phyloP scores from a whole-genome alignment of 2,888 invertebrate genomes.

The Scaptomyza cyrtandrae region DNA sequence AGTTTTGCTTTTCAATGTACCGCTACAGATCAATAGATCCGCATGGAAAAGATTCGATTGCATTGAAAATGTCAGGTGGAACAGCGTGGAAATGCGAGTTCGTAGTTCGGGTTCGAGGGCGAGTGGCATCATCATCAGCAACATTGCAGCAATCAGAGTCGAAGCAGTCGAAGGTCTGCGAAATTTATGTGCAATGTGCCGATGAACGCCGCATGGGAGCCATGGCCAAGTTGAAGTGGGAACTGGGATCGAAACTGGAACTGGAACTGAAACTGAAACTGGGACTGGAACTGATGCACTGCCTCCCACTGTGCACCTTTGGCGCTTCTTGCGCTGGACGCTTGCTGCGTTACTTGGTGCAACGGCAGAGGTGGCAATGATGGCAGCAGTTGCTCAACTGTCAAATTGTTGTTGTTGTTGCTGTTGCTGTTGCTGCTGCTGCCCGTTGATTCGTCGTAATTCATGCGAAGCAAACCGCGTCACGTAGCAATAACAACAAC shows the following conservation, averaged over 20 bases:
- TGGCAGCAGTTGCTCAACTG: conserved; percentile 83
- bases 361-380: conserved; percentile 66
- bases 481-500: conserved; percentile 35
- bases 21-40: conserved; percentile 8
- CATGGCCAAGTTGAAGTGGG: conserved; percentile 18
- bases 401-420: conserved; percentile 57
- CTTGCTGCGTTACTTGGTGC: conserved; percentile 30
- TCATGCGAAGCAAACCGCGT: conserved; percentile 58
- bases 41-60: conserved; percentile 35
- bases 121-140: conserved; percentile 31
- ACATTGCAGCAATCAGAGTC: conserved; percentile 29
- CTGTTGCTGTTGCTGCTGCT: conserved; percentile 57
- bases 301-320: conserved; percentile 70
- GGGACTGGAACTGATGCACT: conserved; percentile 17
- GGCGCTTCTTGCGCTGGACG: conserved; percentile 63
- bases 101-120: conserved; percentile 1
- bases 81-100: conserved; percentile 22
- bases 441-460: conserved; percentile 80
- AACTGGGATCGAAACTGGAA: neutral
- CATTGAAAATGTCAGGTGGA: conserved; percentile 47
- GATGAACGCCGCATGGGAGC: conserved; percentile 42
- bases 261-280: conserved; percentile 1
- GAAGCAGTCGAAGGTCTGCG: conserved; percentile 7
- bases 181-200: conserved; percentile 46
- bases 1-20: neutral